Evolutionary conservation across 2,797 vertebrate species (phyloP).

Genomic region (Parambassis ranga): DNA sequence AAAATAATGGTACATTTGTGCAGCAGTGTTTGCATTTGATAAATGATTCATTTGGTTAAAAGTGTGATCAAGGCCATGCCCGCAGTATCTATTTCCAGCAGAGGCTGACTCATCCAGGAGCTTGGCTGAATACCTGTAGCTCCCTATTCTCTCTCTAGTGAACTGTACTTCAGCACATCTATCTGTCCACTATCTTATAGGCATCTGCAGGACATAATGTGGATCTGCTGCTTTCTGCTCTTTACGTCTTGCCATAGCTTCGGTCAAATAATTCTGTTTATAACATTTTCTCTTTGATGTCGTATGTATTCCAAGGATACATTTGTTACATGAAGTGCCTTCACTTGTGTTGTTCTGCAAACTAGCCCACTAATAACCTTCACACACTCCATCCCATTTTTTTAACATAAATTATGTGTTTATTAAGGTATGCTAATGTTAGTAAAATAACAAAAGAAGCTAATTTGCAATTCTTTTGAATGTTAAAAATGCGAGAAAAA

Average conservation of each 20-base stretch:
- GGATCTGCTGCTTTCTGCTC: neutral
- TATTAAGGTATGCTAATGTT: too few relatives aligned
- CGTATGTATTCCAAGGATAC: too few relatives aligned
- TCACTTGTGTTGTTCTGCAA: too few relatives aligned
- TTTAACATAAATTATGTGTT: too few relatives aligned
- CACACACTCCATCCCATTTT: too few relatives aligned
- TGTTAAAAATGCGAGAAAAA: too few relatives aligned
- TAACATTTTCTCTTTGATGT: too few relatives aligned
- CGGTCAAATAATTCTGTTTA: too few relatives aligned
- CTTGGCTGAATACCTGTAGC: constrained; percentile 61
- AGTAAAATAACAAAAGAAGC: too few relatives aligned
- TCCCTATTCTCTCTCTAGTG: constrained; percentile 40
- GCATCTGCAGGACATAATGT: neutral
- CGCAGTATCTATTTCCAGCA: constrained; percentile 76
- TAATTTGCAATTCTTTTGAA: too few relatives aligned
- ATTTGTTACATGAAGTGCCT: too few relatives aligned
- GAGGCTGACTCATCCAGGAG: constrained; percentile 70
- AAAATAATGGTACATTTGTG: constrained; percentile 61
- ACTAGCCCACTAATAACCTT: too few relatives aligned
- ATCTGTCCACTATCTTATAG: constrained; percentile 2
- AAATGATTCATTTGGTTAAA: constrained; percentile 78
- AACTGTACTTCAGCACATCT: constrained; percentile 41
- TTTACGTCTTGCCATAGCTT: neutral
- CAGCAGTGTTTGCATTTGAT: constrained; percentile 72
- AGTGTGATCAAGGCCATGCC: constrained; percentile 74